Percentiles rank a stretch among this genome's conserved stretches.
Conservation (phyloP, 1,140 invertebrate species). For the Sminthurinus signatus region DNA sequence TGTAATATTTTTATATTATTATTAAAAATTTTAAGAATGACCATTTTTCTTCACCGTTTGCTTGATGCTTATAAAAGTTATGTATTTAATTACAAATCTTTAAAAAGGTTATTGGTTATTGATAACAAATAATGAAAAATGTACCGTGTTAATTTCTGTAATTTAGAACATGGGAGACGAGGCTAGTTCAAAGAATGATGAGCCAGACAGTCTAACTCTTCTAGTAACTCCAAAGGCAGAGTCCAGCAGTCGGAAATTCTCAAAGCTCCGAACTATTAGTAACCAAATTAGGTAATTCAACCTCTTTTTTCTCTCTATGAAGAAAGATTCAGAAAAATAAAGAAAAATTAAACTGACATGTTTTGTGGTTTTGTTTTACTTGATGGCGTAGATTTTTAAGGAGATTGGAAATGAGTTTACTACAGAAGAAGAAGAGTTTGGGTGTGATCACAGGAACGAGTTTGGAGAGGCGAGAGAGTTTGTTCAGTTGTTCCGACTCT, state of each 20-base stretch:
- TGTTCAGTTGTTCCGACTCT: slow-evolving; percentile 42
- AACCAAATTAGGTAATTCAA: slow-evolving; percentile 60
- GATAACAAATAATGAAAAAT: background rate
- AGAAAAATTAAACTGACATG: background rate
- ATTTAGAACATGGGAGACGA: background rate
- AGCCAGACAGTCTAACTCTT: background rate
- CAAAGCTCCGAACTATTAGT: slow-evolving; percentile 58
- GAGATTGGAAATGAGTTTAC: slow-evolving; percentile 56
- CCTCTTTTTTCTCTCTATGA: background rate
- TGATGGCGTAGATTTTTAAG: slow-evolving; percentile 48
- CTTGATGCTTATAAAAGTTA: too few relatives aligned
- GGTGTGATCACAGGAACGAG: background rate
- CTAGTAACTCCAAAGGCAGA: background rate
- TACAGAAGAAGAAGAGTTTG: slow-evolving; percentile 35
- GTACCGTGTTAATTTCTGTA: background rate
- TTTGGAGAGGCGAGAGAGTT: slow-evolving; percentile 50
- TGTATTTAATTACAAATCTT: background rate
- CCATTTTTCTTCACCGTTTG: too few relatives aligned
- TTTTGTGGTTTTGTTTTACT: slow-evolving; percentile 5
- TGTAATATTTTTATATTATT: too few relatives aligned
- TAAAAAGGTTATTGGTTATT: background rate
- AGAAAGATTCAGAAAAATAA: background rate
- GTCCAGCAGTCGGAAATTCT: slow-evolving; percentile 38
- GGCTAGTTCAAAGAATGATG: background rate
- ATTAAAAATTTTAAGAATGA: too few relatives aligned